Conservation (phyloP, 2,888 invertebrate species). For the Leptura quadrifasciata region DNA sequence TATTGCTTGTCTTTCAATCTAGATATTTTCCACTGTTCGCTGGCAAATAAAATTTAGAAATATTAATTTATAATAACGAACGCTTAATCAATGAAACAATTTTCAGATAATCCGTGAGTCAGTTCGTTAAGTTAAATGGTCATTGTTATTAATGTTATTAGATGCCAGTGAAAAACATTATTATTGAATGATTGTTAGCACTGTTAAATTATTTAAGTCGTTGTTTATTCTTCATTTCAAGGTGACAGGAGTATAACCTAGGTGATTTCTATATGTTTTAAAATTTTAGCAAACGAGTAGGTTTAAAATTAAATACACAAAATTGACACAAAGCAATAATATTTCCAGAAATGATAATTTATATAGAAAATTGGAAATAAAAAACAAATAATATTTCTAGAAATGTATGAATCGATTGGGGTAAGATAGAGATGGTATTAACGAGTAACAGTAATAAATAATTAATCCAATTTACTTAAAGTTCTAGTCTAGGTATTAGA, state of each 20-base stretch:
- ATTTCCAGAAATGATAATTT: too few species aligned
- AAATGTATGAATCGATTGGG: too few species aligned
- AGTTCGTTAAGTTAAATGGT: conserved; percentile 14
- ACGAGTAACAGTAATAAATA: too few species aligned
- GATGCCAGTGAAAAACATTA: conserved; percentile 19
- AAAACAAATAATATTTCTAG: too few species aligned
- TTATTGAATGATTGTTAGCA: conserved; percentile 22
- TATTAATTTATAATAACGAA: background rate
- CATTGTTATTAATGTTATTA: conserved; percentile 11
- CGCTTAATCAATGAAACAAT: background rate
- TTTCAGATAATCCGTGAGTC: conserved; percentile 25
- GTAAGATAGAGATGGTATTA: too few species aligned
- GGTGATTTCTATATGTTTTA: background rate
- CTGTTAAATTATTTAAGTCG: conserved; percentile 16
- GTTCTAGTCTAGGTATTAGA: too few species aligned
- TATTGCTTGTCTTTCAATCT: background rate
- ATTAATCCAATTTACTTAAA: too few species aligned
- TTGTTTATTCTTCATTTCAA: conserved; percentile 5
- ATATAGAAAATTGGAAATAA: too few species aligned
- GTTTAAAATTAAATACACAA: background rate
- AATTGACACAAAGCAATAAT: background rate
- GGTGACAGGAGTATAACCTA: background rate
- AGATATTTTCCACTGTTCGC: background rate
- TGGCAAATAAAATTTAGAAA: background rate
- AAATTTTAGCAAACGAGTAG: background rate